A percentile compares a stretch with the other conserved stretches of the same genome.
These are phyloP conservation scores for Anthopleura xanthogrammica DNA, from an alignment of 92 coral and sea anemone species.

Conservation along the genomic window DNA sequence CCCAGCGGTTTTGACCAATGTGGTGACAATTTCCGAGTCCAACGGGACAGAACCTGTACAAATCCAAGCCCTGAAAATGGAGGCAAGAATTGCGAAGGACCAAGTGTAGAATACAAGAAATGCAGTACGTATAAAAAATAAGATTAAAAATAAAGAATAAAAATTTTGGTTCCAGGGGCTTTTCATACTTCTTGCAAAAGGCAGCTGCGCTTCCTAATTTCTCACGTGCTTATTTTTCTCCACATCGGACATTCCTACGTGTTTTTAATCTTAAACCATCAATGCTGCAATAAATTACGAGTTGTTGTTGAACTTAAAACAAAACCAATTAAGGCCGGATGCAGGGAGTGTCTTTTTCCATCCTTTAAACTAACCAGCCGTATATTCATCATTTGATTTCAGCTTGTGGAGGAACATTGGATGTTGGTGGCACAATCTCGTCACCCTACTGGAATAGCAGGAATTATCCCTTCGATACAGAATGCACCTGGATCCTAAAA, in stretches of 20 bases:
- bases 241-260: too few species aligned
- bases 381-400: neutral
- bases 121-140: conserved; percentile 54
- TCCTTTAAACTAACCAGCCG: neutral
- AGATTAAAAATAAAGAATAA: too few species aligned
- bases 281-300: too few species aligned
- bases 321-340: too few species aligned
- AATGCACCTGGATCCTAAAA: conserved; percentile 61
- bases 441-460: conserved; percentile 56
- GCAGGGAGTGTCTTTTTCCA: neutral
- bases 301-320: too few species aligned
- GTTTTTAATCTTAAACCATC: too few species aligned
- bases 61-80: conserved; percentile 53
- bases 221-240: too few species aligned
- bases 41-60: conserved; percentile 60
- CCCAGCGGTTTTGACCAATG: neutral
- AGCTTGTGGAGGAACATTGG: conserved; percentile 44
- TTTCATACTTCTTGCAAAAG: too few species aligned
- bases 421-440: conserved; percentile 49
- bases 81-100: conserved; percentile 55
- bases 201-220: too few species aligned
- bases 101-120: conserved; percentile 38
- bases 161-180: too few species aligned
- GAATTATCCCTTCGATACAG: conserved; percentile 45
- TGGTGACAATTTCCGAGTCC: conserved; percentile 29